Conservation (phyloP, 2,888 invertebrate species). For the Terebella lapidaria region DNA sequence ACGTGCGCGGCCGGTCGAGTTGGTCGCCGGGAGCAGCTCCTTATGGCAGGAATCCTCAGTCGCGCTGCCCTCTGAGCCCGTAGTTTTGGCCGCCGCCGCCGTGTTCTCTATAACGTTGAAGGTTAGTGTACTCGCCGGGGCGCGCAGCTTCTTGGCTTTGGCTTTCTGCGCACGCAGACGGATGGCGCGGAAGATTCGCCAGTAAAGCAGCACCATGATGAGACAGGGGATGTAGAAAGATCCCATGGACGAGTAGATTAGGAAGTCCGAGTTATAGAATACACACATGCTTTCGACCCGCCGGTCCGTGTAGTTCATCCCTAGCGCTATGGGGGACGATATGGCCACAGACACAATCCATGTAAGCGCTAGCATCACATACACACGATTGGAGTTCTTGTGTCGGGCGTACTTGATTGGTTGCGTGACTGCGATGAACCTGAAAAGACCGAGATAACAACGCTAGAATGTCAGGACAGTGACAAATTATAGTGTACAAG, state of each 20-base stretch:
- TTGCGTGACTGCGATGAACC: constrained; percentile 97
- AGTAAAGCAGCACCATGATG: constrained; percentile 96
- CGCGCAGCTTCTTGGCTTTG: constrained; percentile 25
- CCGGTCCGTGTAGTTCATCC: constrained; percentile 65
- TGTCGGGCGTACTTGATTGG: constrained; percentile 99
- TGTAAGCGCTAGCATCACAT: constrained; percentile 88
- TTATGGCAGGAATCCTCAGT: constrained; percentile 13
- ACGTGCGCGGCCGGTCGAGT: background rate
- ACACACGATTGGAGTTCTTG: constrained; percentile 80
- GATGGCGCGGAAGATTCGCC: constrained; percentile 89
- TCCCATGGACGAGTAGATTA: constrained; percentile 93
- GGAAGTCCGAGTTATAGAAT: constrained; percentile 96
- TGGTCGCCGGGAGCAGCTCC: constrained; percentile 13
- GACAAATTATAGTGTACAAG: too few relatives aligned
- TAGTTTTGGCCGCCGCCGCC: constrained; percentile 14
- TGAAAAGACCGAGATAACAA: constrained; percentile 51
- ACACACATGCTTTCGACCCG: constrained; percentile 58
- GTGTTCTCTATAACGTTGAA: constrained; percentile 41
- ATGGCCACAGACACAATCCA: constrained; percentile 95
- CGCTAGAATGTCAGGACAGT: too few relatives aligned
- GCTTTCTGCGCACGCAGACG: constrained; percentile 42
- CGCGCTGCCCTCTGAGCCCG: constrained; percentile 13
- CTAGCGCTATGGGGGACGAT: constrained; percentile 91
- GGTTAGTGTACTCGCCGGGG: background rate
- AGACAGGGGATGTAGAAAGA: constrained; percentile 98